Evolutionary conservation across 2,888 invertebrate species (phyloP).

Genomic region (Argynnis bischoffii): DNA sequence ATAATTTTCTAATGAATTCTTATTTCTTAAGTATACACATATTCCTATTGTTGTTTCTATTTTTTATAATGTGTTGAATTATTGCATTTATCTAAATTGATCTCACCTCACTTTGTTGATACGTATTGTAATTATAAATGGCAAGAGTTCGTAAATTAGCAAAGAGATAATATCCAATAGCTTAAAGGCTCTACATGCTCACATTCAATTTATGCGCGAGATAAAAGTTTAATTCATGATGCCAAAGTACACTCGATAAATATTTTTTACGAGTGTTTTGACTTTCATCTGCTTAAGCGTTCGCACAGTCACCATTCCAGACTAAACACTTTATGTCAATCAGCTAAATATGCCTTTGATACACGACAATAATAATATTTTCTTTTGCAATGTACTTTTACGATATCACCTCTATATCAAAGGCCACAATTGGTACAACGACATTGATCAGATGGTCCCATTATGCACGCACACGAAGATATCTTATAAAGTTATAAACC

Average conservation of each 20-base stretch:
- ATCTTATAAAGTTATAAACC: slow-evolving; percentile 66
- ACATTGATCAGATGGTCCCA: slow-evolving; percentile 61
- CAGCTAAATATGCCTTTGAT: slow-evolving; percentile 58
- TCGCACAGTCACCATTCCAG: slow-evolving; percentile 61
- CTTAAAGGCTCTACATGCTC: slow-evolving; percentile 24
- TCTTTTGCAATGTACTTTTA: slow-evolving; percentile 65
- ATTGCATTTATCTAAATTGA: background rate
- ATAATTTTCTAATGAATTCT: slow-evolving; percentile 31
- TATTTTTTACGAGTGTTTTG: slow-evolving; percentile 57
- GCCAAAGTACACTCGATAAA: slow-evolving; percentile 44
- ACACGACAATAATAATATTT: slow-evolving; percentile 64
- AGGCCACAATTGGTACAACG: slow-evolving; percentile 59
- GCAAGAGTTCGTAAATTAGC: background rate
- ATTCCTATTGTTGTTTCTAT: slow-evolving; percentile 16
- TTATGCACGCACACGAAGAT: slow-evolving; percentile 64
- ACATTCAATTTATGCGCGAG: slow-evolving; percentile 32
- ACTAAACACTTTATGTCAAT: slow-evolving; percentile 65
- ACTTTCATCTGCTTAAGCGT: slow-evolving; percentile 69
- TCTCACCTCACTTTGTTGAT: slow-evolving; percentile 1
- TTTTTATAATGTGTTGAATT: background rate
- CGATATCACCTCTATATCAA: slow-evolving; percentile 56
- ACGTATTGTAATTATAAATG: slow-evolving; percentile 3
- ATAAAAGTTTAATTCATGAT: slow-evolving; percentile 36
- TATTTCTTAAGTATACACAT: background rate
- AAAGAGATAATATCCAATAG: slow-evolving; percentile 28